phyloP scores from a whole-genome alignment of 2,888 invertebrate genomes.

The Herminia tarsipennalis region DNA sequence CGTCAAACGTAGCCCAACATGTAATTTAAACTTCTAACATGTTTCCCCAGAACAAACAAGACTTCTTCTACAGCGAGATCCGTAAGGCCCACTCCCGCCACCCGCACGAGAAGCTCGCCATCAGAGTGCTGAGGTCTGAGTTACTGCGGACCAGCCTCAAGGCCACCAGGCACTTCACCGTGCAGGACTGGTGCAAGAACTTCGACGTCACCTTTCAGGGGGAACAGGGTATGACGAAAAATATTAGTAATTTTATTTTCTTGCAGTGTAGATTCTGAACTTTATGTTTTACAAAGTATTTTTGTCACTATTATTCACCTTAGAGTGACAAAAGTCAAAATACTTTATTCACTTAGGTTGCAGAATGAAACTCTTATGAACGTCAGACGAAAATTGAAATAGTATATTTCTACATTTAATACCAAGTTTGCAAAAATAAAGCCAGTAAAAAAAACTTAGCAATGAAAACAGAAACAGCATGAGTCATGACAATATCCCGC shows the following conservation, averaged over 20 bases:
- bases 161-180: constrained; percentile 93
- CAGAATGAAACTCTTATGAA: too few species aligned
- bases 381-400: too few species aligned
- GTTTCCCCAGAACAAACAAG: constrained; percentile 86
- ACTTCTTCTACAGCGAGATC: constrained; percentile 93
- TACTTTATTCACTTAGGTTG: too few species aligned
- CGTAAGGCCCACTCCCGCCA: constrained; percentile 94
- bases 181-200: constrained; percentile 97
- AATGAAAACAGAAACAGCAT: too few species aligned
- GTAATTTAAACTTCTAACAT: background rate
- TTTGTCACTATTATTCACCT: too few species aligned
- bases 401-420: too few species aligned
- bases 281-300: too few species aligned
- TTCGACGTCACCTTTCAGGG: constrained; percentile 97
- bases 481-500: too few species aligned
- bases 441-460: too few species aligned
- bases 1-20: background rate
- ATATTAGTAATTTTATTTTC: background rate
- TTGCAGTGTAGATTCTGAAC: too few species aligned
- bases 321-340: too few species aligned
- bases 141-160: constrained; percentile 94
- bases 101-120: constrained; percentile 93
- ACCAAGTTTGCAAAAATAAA: too few species aligned
- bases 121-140: constrained; percentile 93
- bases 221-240: constrained; percentile 92